Evolutionary conservation across 2,888 invertebrate species (phyloP).

Genomic region (Pogonocherus hispidulus): DNA sequence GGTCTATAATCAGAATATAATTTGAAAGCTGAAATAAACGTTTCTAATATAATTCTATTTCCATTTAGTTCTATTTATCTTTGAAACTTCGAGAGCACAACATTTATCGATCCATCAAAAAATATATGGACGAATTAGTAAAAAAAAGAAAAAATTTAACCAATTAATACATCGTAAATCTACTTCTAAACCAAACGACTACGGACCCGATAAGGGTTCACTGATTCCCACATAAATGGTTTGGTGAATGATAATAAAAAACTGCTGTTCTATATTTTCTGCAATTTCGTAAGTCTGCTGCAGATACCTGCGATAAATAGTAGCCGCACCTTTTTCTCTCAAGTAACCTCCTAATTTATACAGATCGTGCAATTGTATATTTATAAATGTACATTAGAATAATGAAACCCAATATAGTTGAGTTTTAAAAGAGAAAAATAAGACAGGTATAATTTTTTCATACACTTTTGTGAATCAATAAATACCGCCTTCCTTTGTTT

Average conservation of each 20-base stretch:
- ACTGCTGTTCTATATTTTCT: constrained; percentile 54
- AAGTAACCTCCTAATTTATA: constrained; percentile 44
- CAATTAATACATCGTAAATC: constrained; percentile 51
- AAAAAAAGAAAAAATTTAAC: constrained; percentile 43
- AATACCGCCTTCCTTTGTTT: no score
- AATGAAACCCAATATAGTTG: no score
- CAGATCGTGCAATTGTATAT: neutral
- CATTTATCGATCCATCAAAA: constrained; percentile 13
- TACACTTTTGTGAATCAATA: no score
- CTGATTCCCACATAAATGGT: constrained; percentile 48
- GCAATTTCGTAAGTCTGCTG: constrained; percentile 54
- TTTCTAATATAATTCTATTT: no score
- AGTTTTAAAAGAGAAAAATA: no score
- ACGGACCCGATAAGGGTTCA: constrained; percentile 46
- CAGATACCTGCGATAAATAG: constrained; percentile 55
- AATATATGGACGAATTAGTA: constrained; percentile 15
- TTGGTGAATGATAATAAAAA: constrained; percentile 53
- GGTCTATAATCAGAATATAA: no score
- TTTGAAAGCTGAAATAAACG: no score
- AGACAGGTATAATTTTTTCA: no score
- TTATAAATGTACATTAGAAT: no score
- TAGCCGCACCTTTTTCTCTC: constrained; percentile 49
- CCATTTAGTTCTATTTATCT: neutral
- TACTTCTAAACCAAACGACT: constrained; percentile 48
- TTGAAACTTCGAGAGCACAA: neutral